phyloP scores from a whole-genome alignment of 2,888 invertebrate species.

The Thera britannica region DNA sequence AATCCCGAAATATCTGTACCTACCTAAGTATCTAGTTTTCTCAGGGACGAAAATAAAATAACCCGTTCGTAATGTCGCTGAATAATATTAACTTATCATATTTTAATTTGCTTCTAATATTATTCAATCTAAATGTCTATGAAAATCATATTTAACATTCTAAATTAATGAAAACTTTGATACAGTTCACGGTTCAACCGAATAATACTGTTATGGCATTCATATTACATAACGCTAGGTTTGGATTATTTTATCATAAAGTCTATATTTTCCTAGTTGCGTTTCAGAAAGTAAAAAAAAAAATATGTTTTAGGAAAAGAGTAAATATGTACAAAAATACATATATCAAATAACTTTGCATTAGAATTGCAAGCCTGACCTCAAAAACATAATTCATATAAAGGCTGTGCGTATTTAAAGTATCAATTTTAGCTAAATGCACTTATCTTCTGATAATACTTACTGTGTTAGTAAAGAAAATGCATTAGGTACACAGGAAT shows the following conservation, averaged over 20 bases:
- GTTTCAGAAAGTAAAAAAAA: not conserved
- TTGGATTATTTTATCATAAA: not conserved
- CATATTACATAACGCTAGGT: conserved; percentile 4
- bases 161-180: conserved; percentile 7
- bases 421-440: conserved; percentile 54
- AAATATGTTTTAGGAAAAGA: no score
- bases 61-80: no score
- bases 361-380: conserved; percentile 54
- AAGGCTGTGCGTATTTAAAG: conserved; percentile 61
- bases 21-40: no score
- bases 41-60: no score
- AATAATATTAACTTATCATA: no score
- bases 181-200: conserved; percentile 14
- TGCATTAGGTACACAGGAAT: conserved; percentile 34
- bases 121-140: no score
- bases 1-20: no score
- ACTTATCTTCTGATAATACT: conserved; percentile 37
- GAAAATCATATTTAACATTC: no score
- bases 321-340: not conserved
- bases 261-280: not conserved
- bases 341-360: conserved; percentile 26
- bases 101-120: no score
- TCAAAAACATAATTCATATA: conserved; percentile 48
- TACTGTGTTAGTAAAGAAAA: conserved; percentile 6
- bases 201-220: conserved; percentile 10